A percentile compares a stretch with the other conserved stretches of the same genome.
These are phyloP conservation scores for Euschistus heros DNA, from an alignment of 1,140 invertebrate species.

Conservation along the genomic window DNA sequence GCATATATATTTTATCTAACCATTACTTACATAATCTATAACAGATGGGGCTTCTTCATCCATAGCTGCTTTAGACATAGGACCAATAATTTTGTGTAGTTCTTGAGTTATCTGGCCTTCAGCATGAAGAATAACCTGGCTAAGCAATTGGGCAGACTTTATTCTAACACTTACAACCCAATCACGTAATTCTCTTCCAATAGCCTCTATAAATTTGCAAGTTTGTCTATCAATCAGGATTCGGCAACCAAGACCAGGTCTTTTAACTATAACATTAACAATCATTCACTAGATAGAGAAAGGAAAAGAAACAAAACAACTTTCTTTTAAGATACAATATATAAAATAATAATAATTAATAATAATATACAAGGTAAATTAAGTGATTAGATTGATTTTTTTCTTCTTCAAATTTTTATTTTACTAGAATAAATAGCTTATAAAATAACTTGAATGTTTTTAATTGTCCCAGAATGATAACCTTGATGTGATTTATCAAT, in stretches of 20 bases:
- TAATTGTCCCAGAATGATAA: too few species aligned
- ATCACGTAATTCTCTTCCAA: constrained; percentile 54
- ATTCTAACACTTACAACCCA: constrained; percentile 60
- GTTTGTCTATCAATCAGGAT: constrained; percentile 55
- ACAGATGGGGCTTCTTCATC: constrained; percentile 52
- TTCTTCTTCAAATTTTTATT: too few species aligned
- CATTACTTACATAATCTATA: constrained; percentile 35
- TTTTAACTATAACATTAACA: constrained; percentile 39
- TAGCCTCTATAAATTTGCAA: constrained; percentile 51
- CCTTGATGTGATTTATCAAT: too few species aligned
- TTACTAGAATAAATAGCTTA: too few species aligned
- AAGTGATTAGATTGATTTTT: too few species aligned
- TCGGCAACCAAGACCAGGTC: constrained; percentile 66
- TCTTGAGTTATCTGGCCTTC: constrained; percentile 60
- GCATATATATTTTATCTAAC: background rate
- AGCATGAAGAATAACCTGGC: constrained; percentile 52
- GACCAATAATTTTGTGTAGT: constrained; percentile 44
- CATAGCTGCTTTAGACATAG: constrained; percentile 40
- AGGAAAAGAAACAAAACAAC: too few species aligned
- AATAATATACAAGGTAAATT: too few species aligned
- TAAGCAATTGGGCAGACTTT: constrained; percentile 60
- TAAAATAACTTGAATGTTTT: too few species aligned
- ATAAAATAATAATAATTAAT: background rate
- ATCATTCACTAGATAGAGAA: too few species aligned
- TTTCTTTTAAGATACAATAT: too few species aligned